Conservation (phyloP, 1,140 invertebrate genomes). For the Zaprionus africanus region DNA sequence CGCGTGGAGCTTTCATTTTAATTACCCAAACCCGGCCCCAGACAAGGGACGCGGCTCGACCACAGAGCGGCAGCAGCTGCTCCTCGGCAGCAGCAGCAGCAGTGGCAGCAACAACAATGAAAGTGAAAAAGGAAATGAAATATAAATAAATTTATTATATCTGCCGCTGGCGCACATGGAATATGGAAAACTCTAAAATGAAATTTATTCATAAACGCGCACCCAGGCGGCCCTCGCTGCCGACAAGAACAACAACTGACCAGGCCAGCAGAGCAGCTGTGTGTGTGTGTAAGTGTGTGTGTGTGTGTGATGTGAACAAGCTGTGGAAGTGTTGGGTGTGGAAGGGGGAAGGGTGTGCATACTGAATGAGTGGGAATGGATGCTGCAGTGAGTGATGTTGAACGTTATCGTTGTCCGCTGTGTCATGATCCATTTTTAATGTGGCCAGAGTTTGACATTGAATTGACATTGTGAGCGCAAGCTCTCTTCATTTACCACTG, state of each 20-base stretch:
- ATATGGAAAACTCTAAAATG: conserved; percentile 78
- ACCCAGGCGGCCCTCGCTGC: conserved; percentile 32
- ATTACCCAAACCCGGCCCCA: conserved; percentile 53
- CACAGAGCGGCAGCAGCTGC: conserved; percentile 8
- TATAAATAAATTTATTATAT: conserved; percentile 83
- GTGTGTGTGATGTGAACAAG: conserved; percentile 7
- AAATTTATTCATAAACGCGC: conserved; percentile 80
- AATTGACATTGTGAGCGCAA: conserved; percentile 65
- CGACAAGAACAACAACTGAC: conserved; percentile 15
- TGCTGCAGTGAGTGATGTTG: conserved; percentile 3
- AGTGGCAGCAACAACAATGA: conserved; percentile 18
- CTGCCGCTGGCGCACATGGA: conserved; percentile 56
- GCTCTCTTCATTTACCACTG: conserved; percentile 25
- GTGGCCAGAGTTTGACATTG: conserved; percentile 66
- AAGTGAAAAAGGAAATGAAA: conserved; percentile 68
- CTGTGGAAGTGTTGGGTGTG: background rate
- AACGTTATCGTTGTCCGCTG: conserved; percentile 30
- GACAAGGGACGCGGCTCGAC: conserved; percentile 9
- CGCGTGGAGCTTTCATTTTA: conserved; percentile 69
- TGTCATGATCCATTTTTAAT: conserved; percentile 68
- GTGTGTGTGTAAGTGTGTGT: background rate
- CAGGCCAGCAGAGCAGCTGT: conserved; percentile 1
- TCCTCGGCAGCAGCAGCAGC: conserved; percentile 20
- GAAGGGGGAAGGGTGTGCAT: background rate
- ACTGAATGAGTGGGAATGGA: background rate